Percentiles rank a stretch among this genome's conserved stretches.
phyloP scores from a whole-genome alignment of 2,113 vertebrate species.

The Notiomystis cincta region DNA sequence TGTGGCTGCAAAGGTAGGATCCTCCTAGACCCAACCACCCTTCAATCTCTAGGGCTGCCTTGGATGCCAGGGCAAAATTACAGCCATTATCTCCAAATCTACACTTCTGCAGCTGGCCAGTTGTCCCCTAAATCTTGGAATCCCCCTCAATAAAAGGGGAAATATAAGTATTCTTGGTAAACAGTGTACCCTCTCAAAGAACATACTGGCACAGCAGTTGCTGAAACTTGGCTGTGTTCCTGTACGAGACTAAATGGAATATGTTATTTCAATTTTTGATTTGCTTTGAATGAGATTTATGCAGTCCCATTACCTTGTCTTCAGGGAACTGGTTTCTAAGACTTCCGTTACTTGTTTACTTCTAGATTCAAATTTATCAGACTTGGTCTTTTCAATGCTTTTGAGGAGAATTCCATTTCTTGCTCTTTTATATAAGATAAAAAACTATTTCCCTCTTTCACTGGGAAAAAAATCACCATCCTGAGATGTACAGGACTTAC shows the following conservation, averaged over 20 bases:
- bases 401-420: background rate
- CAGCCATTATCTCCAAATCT: background rate
- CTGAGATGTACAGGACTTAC: background rate
- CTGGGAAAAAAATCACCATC: background rate
- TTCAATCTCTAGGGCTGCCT: background rate
- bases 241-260: background rate
- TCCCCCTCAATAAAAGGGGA: background rate
- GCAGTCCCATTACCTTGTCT: background rate
- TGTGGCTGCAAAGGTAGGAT: background rate
- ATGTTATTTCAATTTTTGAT: background rate
- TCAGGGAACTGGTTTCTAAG: background rate
- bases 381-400: background rate
- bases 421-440: background rate
- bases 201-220: background rate
- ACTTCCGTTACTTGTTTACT: background rate
- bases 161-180: background rate
- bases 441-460: background rate
- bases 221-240: background rate
- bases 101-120: background rate
- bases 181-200: background rate
- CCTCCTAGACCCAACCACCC: fast-evolving
- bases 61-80: background rate
- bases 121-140: background rate
- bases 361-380: background rate
- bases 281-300: background rate